Evolutionary conservation across 1,140 invertebrate genomes (phyloP).

Genomic region (Ganaspis sp.): DNA sequence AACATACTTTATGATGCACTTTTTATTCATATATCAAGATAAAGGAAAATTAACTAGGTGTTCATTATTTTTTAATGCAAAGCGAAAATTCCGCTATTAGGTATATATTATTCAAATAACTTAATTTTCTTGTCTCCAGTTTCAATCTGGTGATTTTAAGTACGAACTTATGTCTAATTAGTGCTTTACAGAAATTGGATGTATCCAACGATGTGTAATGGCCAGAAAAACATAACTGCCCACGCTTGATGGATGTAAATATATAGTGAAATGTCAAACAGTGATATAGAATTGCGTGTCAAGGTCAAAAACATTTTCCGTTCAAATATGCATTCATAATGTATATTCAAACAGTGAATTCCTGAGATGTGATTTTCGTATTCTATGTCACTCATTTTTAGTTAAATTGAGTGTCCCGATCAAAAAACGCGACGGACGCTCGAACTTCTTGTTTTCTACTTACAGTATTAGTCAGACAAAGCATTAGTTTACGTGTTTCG

Average conservation of each 20-base stretch:
- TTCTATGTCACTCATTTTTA: not conserved
- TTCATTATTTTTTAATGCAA: not conserved
- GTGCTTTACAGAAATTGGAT: not conserved
- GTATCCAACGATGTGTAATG: not conserved
- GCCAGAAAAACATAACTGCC: conserved; percentile 11
- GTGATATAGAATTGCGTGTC: conserved; percentile 47
- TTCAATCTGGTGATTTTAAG: not conserved
- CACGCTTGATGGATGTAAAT: not conserved
- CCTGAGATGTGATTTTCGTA: not conserved
- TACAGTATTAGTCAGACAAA: no score
- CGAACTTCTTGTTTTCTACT: no score
- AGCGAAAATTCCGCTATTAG: not conserved
- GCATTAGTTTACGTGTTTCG: no score
- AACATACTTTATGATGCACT: not conserved
- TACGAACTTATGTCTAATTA: not conserved
- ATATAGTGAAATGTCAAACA: conserved; percentile 1
- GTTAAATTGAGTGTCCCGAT: no score
- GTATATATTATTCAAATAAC: not conserved
- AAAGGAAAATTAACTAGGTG: no score
- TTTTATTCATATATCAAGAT: not conserved
- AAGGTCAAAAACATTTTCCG: conserved; percentile 66
- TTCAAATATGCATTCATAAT: conserved; percentile 54
- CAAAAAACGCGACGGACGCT: no score
- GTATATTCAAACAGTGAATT: not conserved
- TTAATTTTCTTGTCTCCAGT: not conserved